Conservation (phyloP, 2,888 invertebrate species). For the Tetrapedia diversipes region DNA sequence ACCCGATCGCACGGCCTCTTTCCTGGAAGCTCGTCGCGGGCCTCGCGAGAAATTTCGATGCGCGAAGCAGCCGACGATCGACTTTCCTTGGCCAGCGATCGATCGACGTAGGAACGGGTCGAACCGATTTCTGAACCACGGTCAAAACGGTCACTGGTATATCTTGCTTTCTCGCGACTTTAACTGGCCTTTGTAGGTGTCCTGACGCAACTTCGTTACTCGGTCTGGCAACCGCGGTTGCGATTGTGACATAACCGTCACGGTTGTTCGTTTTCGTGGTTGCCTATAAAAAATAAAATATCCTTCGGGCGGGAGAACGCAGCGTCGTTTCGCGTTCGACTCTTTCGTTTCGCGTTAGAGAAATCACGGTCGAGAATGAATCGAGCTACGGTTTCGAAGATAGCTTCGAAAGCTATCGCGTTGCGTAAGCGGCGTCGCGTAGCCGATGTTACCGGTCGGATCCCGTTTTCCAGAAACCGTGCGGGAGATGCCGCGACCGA, state of each 20-base stretch:
- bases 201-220: slow-evolving; percentile 40
- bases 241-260: slow-evolving; percentile 35
- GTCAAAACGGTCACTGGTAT: slow-evolving; percentile 25
- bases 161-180: slow-evolving; percentile 17
- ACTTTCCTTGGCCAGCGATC: background rate
- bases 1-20: too few species aligned
- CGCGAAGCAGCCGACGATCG: too few species aligned
- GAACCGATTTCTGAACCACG: slow-evolving; percentile 23
- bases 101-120: background rate
- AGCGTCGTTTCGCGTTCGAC: background rate
- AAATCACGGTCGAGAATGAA: background rate
- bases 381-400: slow-evolving; percentile 1
- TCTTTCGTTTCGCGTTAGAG: background rate
- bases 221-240: slow-evolving; percentile 3
- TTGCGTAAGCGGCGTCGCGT: background rate
- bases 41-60: background rate
- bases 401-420: background rate
- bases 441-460: slow-evolving; percentile 2
- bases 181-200: slow-evolving; percentile 26
- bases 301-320: background rate
- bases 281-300: background rate
- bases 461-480: slow-evolving; percentile 7
- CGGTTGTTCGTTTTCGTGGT: slow-evolving; percentile 35
- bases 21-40: too few species aligned
- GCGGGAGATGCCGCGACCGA: slow-evolving; percentile 23